These are phyloP conservation scores for Talpa occidentalis DNA, from an alignment of 2,113 vertebrate species.

Conservation along the genomic window DNA sequence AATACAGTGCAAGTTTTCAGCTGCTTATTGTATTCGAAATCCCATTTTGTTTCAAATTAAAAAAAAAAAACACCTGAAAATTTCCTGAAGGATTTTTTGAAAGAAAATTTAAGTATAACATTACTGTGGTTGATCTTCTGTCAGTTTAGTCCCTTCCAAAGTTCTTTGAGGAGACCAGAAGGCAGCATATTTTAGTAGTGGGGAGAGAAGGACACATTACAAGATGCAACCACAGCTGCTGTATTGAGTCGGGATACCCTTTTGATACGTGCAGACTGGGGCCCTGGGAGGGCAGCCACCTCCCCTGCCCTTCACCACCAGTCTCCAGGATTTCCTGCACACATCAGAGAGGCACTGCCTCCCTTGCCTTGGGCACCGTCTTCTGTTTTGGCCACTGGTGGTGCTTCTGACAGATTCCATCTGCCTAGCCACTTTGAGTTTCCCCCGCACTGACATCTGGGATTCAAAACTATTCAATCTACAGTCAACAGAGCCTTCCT, in stretches of 20 bases:
- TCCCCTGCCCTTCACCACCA: not conserved
- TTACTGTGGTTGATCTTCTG: constrained; percentile 33
- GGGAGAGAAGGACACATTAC: not conserved
- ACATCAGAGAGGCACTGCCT: not conserved
- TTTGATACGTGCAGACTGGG: not conserved
- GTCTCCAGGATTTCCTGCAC: not conserved
- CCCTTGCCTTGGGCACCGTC: constrained; percentile 1
- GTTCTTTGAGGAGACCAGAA: constrained; percentile 16
- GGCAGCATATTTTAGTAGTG: constrained; percentile 5
- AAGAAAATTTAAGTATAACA: constrained; percentile 19
- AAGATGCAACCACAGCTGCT: not conserved
- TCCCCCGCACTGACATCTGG: constrained; percentile 56
- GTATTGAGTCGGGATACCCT: not conserved
- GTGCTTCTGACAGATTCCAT: constrained; percentile 61
- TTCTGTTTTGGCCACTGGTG: constrained; percentile 44
- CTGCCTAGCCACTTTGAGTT: constrained; percentile 56
- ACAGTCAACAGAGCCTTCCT: constrained; percentile 61
- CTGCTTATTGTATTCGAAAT: constrained; percentile 20
- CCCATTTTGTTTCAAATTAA: constrained; percentile 2
- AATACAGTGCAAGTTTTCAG: not conserved
- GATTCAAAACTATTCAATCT: constrained; percentile 59
- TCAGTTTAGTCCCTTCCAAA: not conserved
- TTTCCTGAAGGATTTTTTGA: constrained; percentile 7
- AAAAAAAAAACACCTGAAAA: constrained; percentile 39
- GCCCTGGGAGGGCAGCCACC: not conserved